Evolutionary conservation across 37 sponge, comb jelly and placozoan genomes (phyloP), one percentile per base, ranked within the genome.

Genomic region (Aplysina aerophoba): DNA sequence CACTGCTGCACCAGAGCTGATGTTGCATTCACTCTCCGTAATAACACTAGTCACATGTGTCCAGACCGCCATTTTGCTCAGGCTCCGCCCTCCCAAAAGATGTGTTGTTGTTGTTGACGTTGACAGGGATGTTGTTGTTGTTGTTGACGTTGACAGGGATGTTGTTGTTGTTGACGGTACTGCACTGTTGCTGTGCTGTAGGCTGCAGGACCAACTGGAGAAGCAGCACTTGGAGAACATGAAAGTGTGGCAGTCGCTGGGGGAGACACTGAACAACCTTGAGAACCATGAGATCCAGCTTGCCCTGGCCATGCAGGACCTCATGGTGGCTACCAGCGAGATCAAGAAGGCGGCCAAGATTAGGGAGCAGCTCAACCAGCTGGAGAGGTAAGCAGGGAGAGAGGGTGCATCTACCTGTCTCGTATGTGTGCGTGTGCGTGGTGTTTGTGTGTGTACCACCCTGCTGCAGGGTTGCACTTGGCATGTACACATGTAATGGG

Each of bases 271-370:
- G 62, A 82, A 59, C 11, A 80, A 88, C 50, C 39, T 92, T 34
- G 89, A 86, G 69, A 88, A 72, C 72, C 88, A 92, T 67, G 81
- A 88, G 38, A 50, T 92, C 24, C 87, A 88, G 80, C 30, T 92
- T 62, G 77, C 67, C 17, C 82, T 92, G 61, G 87, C 88, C 44
- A 82, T 88, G 78, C 88, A 88, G 65, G 92, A 92, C 66, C 80
- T 92, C 2, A 41, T 34, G 57, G 72, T 86, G 27, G 92, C 92
- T 37, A 92, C 92, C 12, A 74, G 36, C 0, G 92, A 92, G 65
- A 86, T 92, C 54, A 89, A 82, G 58, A 85, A 28, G 34, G 89
- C 89, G 0, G 73, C 87, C 40, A 84, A 75, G 15, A 55, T 92
- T 58, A 69, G 82, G 54, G 31, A 37, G 41, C 40, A 83, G 64